phyloP scores from a whole-genome alignment of 2,888 invertebrate species.

The Cephus nigrinus region DNA sequence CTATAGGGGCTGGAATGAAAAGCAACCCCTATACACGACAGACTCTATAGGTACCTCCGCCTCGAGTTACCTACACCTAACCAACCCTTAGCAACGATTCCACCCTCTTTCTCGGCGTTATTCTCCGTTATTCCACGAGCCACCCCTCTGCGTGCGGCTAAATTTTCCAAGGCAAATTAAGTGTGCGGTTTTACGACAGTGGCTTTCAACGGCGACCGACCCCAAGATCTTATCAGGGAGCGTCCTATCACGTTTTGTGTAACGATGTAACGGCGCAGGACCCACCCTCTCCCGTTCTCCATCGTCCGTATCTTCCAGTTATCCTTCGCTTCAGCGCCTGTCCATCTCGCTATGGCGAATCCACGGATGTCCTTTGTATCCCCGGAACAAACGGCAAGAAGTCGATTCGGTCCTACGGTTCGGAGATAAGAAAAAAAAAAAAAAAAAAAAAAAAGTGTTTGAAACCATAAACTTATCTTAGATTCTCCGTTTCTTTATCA shows the following conservation, averaged over 20 bases:
- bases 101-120: conserved; percentile 14
- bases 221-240: conserved; percentile 28
- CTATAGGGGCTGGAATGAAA: neutral
- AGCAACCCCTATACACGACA: neutral
- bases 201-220: conserved; percentile 40
- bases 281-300: too few species aligned
- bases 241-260: neutral
- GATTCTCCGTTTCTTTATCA: neutral
- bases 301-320: neutral
- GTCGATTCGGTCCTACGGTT: neutral
- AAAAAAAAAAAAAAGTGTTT: neutral
- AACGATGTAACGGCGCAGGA: neutral
- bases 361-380: neutral
- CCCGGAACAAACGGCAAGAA: neutral
- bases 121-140: conserved; percentile 9
- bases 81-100: neutral
- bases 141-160: conserved; percentile 38
- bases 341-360: neutral
- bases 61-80: conserved; percentile 1
- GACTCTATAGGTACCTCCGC: neutral
- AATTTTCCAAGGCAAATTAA: conserved; percentile 66
- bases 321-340: neutral
- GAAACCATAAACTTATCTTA: neutral
- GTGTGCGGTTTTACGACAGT: conserved; percentile 64
- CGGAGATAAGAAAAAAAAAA: neutral